Base-by-base conservation (phyloP, 2,113 vertebrate species). In the Actinemys pallida region DNA sequence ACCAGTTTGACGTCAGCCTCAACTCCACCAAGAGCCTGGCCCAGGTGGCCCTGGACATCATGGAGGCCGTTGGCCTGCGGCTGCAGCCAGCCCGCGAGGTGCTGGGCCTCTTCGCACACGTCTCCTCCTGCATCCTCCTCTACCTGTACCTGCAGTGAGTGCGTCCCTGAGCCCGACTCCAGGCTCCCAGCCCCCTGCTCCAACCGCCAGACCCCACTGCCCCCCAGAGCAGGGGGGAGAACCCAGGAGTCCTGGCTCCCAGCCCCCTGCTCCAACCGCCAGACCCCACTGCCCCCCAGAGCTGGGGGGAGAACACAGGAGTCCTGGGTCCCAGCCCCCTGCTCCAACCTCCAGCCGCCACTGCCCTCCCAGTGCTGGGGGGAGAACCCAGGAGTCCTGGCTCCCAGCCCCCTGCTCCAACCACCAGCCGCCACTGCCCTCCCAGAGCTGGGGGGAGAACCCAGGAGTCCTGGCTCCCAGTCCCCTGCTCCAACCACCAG, bases 71-170 rank as follows among this genome's bases (percentile, higher is more conserved):
- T 5, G 88, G 96, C 0, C 6, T 14, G 1, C 96, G 96, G 22
- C 85, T 99, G 83, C 78, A 97, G 22, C 84, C 62, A 0, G 56
- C 98, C 13, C 96, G 89, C 35, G 96, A n/a, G 1, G 35, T 90
- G 27, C 95, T 98, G 2, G 92, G 88, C 0, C 62, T 98, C 53
- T 98, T 99, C 83, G 94, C 94, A 1, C 99, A 98, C 72, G 1
- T 92, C 47, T 93, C 98, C 16, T 86, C 99, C 16, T 10, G 98
- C 4, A 90, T 98, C 86, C 95, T 99, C 42, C 13, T 85, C 62
- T 95, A 92, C 27, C 84, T 99, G 72, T 99, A 98, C 86, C 8
- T 99, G 45, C 97, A 97, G 99, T 99, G 96, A 98, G 99, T 85
- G 35, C 6, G 4, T 16, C 13, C 62, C 9, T 8, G 54, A 14